Conservation (phyloP, 2,797 vertebrate genomes). For the Orientallactaga sibirica region DNA sequence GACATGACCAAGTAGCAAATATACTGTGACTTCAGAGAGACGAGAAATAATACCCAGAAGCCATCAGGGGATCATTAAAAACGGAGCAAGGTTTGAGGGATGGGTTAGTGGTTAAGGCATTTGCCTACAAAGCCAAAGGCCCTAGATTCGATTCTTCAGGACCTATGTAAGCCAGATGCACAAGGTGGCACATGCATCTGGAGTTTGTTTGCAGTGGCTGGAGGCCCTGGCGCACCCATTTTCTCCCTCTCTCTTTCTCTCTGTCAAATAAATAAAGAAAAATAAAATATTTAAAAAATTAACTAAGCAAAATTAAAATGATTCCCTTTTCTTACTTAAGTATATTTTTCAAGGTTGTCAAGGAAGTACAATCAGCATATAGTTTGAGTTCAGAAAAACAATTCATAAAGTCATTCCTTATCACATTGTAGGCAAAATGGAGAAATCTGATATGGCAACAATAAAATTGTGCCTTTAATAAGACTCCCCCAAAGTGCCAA, state of each 20-base stretch:
- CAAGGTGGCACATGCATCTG: too few species aligned
- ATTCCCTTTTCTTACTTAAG: not conserved
- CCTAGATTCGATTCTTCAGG: too few species aligned
- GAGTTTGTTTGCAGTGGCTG: too few species aligned
- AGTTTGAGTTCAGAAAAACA: constrained; percentile 45
- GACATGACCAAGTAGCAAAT: not conserved
- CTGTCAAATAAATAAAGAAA: too few species aligned
- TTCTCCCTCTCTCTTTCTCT: too few species aligned
- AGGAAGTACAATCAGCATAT: not conserved
- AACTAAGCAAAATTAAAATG: constrained; percentile 27
- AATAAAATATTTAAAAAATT: not conserved
- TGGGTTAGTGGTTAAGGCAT: too few species aligned
- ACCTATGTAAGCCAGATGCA: too few species aligned
- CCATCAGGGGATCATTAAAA: not conserved
- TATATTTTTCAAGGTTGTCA: not conserved
- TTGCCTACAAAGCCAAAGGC: too few species aligned
- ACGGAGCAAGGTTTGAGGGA: not conserved
- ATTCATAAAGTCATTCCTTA: constrained; percentile 1
- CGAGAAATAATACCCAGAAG: not conserved
- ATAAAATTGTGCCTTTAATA: not conserved
- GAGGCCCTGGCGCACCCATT: too few species aligned
- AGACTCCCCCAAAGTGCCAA: not conserved
- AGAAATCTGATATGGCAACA: not conserved
- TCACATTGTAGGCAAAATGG: not conserved
- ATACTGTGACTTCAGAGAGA: not conserved